Evolutionary conservation across 1,140 invertebrate species (phyloP).

Genomic region (Antheraea mylitta): DNA sequence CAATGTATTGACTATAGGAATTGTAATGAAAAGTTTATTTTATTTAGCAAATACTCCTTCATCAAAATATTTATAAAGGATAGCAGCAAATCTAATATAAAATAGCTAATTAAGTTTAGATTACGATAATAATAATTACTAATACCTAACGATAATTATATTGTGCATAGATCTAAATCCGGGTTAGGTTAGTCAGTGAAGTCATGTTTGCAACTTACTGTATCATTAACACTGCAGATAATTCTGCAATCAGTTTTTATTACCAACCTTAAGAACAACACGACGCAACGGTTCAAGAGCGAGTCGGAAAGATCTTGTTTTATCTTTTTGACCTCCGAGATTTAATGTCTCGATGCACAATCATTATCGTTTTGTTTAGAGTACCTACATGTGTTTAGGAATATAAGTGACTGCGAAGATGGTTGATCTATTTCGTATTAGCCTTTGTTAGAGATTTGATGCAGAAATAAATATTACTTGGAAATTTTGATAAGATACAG

Average conservation of each 20-base stretch:
- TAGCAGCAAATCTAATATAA: no score
- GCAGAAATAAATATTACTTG: no score
- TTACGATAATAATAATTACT: no score
- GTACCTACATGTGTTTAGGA: neutral
- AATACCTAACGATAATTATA: neutral
- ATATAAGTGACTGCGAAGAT: neutral
- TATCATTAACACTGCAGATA: slow-evolving; percentile 5
- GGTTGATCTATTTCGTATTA: neutral
- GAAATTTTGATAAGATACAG: no score
- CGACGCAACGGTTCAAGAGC: slow-evolving; percentile 42
- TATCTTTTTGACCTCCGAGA: slow-evolving; percentile 56
- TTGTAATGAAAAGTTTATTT: no score
- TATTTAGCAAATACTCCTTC: no score
- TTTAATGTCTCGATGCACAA: slow-evolving; percentile 48
- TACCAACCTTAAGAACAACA: neutral
- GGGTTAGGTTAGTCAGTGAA: neutral
- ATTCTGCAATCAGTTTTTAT: neutral
- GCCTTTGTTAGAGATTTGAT: no score
- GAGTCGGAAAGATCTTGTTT: slow-evolving; percentile 54
- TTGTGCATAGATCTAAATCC: neutral
- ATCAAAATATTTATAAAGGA: no score
- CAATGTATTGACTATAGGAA: no score
- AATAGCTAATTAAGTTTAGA: no score
- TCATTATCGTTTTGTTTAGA: slow-evolving; percentile 24
- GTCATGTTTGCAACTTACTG: neutral